Percentiles rank a stretch among this genome's conserved stretches.
Conservation (phyloP, 2,888 invertebrate genomes). For the Ophion ventricosus region DNA sequence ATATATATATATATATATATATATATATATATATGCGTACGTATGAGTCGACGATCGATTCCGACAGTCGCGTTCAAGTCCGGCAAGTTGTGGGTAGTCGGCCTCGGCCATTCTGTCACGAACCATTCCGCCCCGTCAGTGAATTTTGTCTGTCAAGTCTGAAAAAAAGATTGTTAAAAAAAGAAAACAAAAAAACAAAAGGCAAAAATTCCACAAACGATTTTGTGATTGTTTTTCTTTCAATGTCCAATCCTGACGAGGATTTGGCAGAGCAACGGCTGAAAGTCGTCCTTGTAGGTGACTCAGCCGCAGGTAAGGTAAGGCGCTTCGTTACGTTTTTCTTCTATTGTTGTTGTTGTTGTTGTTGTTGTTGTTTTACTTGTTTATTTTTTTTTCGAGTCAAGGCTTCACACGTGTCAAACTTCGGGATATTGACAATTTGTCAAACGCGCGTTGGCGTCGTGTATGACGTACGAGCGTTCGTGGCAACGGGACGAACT, state of each 20-base stretch:
- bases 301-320: constrained; percentile 93
- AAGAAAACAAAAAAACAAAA: neutral
- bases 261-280: constrained; percentile 87
- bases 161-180: constrained; percentile 2
- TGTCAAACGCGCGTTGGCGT: no score
- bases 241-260: constrained; percentile 89
- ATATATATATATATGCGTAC: neutral
- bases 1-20: constrained; percentile 7
- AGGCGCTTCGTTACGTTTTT: constrained; percentile 79
- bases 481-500: neutral
- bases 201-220: neutral
- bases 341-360: neutral
- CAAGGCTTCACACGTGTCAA: neutral
- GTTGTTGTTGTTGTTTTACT: no score
- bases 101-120: constrained; percentile 51
- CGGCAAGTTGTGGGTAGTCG: constrained; percentile 57
- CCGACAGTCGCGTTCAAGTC: constrained; percentile 48
- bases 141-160: neutral
- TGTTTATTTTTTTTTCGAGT: neutral
- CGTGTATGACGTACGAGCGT: neutral
- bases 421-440: neutral
- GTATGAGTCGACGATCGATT: constrained; percentile 59
- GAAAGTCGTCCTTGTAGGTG: constrained; percentile 92
- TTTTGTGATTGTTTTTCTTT: constrained; percentile 4
- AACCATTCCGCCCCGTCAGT: constrained; percentile 1